Base-by-base conservation (phyloP, 2,113 vertebrate species). In the Athene noctua region DNA sequence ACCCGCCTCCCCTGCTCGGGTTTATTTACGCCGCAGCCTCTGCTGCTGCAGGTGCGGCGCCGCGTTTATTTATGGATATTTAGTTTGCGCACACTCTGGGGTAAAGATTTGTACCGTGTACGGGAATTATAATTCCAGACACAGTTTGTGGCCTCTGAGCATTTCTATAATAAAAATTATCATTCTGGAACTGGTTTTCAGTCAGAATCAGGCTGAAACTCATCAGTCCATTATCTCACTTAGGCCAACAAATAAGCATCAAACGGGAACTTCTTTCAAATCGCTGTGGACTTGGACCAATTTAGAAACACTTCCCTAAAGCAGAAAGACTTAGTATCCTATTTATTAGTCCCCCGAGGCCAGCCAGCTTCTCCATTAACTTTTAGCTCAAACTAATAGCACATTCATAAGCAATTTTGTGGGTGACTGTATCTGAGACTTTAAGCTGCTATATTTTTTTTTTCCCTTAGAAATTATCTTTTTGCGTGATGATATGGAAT, bases 371-470 rank as follows among this genome's bases (percentile, higher is more conserved):
- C 96, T 66, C 65, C 92, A 97, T 96, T 97, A 94, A 96, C 93
- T 95, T 95, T 59, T 75, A 90, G 92, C 93, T 96, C 95, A 88
- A 87, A 51, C 86, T 95, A 97, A 95, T 75, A 91, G 88, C 92
- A 82, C 96, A 96, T 96, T 96, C 95, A 97, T 70, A 38, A 91
- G 96, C 96, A 97, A 97, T 97, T 97, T 89, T 92, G 94, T 97
- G 85, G 92, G 94, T 92, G 90, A 96, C 90, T 94, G 75, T 86
- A 94, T 77, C 81, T 18, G 68, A 92, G 95, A 83, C 52, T 95
- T 81, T 32, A 89, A 90, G 95, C 61, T 68, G 70, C 81, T 90
- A 13, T 57, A 47, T 27, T 27, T 86, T 86, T 96, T 96, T 59
- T 51, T 34, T 10, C 46, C 86, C 40, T 82, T 68, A 44, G 74